Percentiles rank a stretch among this genome's conserved stretches.
phyloP scores from a whole-genome alignment of 2,797 vertebrate species.

The Danionella dracula region DNA sequence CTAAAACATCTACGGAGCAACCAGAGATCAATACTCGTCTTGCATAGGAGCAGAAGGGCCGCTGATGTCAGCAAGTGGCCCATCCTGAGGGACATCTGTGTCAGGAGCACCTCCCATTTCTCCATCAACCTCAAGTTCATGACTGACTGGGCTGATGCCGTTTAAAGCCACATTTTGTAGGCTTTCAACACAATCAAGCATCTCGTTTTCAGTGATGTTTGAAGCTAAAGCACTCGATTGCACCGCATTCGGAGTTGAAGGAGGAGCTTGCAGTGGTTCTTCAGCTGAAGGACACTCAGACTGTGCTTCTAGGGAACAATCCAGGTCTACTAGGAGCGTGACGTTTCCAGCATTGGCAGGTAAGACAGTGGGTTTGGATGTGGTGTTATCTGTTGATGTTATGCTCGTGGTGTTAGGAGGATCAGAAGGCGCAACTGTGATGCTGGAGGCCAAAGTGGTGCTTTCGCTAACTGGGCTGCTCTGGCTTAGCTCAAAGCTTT shows the following conservation, averaged over 20 bases:
- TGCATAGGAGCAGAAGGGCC: slow-evolving; percentile 77
- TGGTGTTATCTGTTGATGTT: slow-evolving; percentile 60
- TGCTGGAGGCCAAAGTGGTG: slow-evolving; percentile 92
- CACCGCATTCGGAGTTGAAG: slow-evolving; percentile 43
- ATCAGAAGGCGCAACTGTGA: slow-evolving; percentile 80
- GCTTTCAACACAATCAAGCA: slow-evolving; percentile 53
- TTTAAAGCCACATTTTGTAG: slow-evolving; percentile 58
- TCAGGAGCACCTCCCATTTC: slow-evolving; percentile 86
- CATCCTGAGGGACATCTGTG: slow-evolving; percentile 88
- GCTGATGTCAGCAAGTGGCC: slow-evolving; percentile 80
- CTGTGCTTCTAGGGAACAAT: slow-evolving; percentile 59
- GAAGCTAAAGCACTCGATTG: slow-evolving; percentile 55
- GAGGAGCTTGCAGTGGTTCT: neutral
- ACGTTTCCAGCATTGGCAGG: slow-evolving; percentile 59
- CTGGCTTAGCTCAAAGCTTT: slow-evolving; percentile 91
- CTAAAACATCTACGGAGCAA: slow-evolving; percentile 69
- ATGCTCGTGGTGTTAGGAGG: slow-evolving; percentile 67
- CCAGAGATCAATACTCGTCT: slow-evolving; percentile 92
- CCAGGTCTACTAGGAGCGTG: slow-evolving; percentile 77
- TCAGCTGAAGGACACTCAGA: slow-evolving; percentile 6
- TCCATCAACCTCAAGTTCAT: slow-evolving; percentile 88
- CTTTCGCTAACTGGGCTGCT: slow-evolving; percentile 96
- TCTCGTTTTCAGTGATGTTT: slow-evolving; percentile 56
- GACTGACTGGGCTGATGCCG: slow-evolving; percentile 74
- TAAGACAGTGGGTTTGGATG: slow-evolving; percentile 51